Percentiles rank a stretch among this genome's conserved stretches.
These are phyloP conservation scores for Odontocerum albicorne DNA, from an alignment of 2,888 invertebrate genomes.

Conservation along the genomic window DNA sequence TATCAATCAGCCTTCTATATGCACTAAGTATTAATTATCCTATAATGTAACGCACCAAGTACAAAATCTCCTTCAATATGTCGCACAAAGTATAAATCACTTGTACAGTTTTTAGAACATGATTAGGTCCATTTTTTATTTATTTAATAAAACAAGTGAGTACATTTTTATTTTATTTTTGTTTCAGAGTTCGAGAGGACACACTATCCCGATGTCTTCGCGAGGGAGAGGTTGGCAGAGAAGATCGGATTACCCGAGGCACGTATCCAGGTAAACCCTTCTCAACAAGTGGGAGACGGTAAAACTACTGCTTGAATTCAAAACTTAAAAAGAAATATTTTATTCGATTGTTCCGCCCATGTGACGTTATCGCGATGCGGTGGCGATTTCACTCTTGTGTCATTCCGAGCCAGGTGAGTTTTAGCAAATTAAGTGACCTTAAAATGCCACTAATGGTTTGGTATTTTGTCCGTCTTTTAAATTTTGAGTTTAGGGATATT, in stretches of 20 bases:
- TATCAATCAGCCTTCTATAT: too few relatives aligned
- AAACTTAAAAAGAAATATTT: background rate
- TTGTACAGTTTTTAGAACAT: too few relatives aligned
- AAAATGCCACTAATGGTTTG: background rate
- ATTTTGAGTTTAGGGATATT: too few relatives aligned
- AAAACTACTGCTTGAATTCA: conserved; percentile 10
- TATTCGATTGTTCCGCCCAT: background rate
- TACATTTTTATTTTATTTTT: conserved; percentile 36
- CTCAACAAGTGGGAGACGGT: conserved; percentile 34
- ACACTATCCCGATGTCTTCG: conserved; percentile 97
- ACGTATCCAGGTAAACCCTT: conserved; percentile 94
- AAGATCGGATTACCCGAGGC: conserved; percentile 99
- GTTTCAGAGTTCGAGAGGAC: conserved; percentile 93
- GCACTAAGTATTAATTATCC: too few relatives aligned
- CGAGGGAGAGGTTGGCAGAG: conserved; percentile 91
- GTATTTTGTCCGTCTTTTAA: too few relatives aligned
- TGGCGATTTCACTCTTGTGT: too few relatives aligned
- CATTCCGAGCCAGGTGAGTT: background rate
- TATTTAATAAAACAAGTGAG: background rate
- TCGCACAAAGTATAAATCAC: too few relatives aligned
- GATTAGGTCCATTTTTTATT: background rate
- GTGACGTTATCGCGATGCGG: background rate
- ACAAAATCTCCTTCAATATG: too few relatives aligned
- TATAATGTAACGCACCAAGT: too few relatives aligned
- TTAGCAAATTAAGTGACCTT: background rate